Base-by-base conservation (phyloP, 2,797 vertebrate genomes). In the Sebastes variabilis region DNA sequence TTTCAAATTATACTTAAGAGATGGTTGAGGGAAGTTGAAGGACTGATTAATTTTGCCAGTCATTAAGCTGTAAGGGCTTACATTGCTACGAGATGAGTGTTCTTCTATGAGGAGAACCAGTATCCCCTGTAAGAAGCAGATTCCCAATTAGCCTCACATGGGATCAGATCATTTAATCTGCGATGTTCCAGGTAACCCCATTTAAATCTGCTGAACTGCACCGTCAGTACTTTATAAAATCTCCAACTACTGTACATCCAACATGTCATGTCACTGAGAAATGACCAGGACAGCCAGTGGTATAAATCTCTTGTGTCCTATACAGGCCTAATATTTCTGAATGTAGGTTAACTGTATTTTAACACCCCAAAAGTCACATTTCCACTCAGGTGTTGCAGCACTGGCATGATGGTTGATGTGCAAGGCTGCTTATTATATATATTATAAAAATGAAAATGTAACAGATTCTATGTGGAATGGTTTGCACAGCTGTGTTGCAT, bases 131-230 rank as follows among this genome's bases (percentile, higher is more conserved):
- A 90, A 82, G 80, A 86, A 81, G 80, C 66, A 77, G 82, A 89
- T 92, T 92, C 75, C 81, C 84, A 89, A 91, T 93, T 91, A 89
- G 89, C 85, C 72, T 88, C 85, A 85, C 80, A 69, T 70, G 32
- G 82, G 82, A 92, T 92, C 78, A 92, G 64, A 93, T 92, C 54
- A 90, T 92, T 91, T 93, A 86, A 91, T 93, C 86, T 92, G 88
- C 72, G 8, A 87, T 88, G 88, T 92, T 89, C 87, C 85, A 93
- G 92, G 86, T 93, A 93, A 92, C 82, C 82, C 75, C 82, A 83
- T 93, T 92, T 91, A 90, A 92, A 91, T 91, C 77, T 92, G 81
- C 81, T 90, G 89, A 90, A 89, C 82, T 92, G 89, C 79, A 92
- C 79, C 83, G 68, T 83, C 77, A 52, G 78, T 86, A 75, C 81